phyloP scores from a whole-genome alignment of 2,888 invertebrate genomes.

The Caenorhabditis sp. region DNA sequence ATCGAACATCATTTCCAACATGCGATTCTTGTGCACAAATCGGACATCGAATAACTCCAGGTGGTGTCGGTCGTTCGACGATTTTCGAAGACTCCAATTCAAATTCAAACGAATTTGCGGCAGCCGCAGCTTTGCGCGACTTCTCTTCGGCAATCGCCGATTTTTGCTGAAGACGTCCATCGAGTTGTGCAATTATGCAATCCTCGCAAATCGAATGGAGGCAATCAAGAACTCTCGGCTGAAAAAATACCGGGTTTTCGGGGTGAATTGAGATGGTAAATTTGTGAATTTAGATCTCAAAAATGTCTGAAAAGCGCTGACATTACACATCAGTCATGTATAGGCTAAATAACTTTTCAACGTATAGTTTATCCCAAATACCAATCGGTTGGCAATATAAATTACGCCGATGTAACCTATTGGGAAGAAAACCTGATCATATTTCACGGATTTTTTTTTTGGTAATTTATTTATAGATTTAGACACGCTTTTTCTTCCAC shows the following conservation, averaged over 20 bases:
- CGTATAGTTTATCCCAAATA: no score
- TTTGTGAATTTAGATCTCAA: no score
- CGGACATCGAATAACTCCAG: slow-evolving; percentile 71
- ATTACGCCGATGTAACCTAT: no score
- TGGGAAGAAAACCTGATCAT: no score
- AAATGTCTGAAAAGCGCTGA: no score
- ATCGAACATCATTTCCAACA: slow-evolving; percentile 68
- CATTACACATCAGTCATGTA: no score
- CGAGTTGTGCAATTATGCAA: slow-evolving; percentile 77
- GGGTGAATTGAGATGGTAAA: no score
- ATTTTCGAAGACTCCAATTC: slow-evolving; percentile 53
- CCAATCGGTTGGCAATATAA: no score
- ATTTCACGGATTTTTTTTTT: no score
- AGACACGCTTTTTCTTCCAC: no score
- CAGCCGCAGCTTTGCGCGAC: slow-evolving; percentile 3
- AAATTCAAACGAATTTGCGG: slow-evolving; percentile 37
- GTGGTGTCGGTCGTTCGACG: slow-evolving; percentile 58
- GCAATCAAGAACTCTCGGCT: slow-evolving; percentile 88
- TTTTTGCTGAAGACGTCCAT: slow-evolving; percentile 50
- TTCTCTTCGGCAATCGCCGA: slow-evolving; percentile 30
- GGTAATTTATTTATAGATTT: no score
- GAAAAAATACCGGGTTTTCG: slow-evolving; percentile 3
- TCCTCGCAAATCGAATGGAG: slow-evolving; percentile 93
- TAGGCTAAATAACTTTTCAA: no score
- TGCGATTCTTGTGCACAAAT: slow-evolving; percentile 80